These are phyloP conservation scores for Trachemys scripta DNA, from an alignment of 2,113 vertebrate species.

Conservation along the genomic window DNA sequence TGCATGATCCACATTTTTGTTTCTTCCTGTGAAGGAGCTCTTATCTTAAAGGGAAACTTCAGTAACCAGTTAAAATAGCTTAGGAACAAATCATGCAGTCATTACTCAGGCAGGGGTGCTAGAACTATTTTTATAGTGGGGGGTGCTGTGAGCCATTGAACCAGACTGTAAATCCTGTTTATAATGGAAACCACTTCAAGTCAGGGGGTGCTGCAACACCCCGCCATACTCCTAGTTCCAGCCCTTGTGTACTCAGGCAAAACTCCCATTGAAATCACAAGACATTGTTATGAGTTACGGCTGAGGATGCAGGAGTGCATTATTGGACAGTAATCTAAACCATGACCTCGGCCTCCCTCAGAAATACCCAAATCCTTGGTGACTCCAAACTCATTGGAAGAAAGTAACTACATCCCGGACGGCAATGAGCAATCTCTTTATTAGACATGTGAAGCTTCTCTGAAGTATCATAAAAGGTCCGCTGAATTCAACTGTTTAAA, in stretches of 20 bases:
- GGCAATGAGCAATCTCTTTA: background rate
- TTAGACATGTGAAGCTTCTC: background rate
- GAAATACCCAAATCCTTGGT: background rate
- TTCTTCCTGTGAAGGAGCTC: background rate
- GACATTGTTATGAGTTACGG: background rate
- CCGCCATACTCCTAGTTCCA: too few species aligned
- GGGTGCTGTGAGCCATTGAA: background rate
- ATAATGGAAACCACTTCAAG: too few species aligned
- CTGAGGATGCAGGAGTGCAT: background rate
- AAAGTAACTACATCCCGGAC: accelerated
- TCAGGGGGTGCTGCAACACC: too few species aligned
- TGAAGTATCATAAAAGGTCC: background rate
- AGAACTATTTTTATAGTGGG: background rate
- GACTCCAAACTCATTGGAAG: background rate
- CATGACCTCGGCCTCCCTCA: background rate
- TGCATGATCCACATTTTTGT: background rate
- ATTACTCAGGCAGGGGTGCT: accelerated
- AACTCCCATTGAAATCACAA: too few species aligned
- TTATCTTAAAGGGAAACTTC: background rate
- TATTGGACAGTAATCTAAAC: background rate
- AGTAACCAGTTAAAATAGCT: background rate
- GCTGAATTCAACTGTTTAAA: background rate
- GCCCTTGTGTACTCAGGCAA: background rate
- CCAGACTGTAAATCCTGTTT: background rate
- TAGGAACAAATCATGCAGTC: background rate